Conservation (phyloP, 2,888 invertebrate genomes). For the Amorpha juglandis region DNA sequence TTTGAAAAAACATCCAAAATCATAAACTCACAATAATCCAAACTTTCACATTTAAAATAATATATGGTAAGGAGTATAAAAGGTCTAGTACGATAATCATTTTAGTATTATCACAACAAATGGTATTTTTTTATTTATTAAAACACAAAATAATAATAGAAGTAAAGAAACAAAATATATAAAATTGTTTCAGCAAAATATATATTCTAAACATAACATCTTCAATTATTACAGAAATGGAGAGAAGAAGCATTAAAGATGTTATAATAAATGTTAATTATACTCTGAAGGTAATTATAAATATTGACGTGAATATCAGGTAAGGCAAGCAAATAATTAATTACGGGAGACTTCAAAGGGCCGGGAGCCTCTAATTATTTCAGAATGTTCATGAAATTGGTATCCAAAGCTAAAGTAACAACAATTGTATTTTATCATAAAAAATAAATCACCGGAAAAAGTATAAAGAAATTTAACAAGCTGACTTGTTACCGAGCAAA, state of each 20-base stretch:
- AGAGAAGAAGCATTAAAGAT: slow-evolving; percentile 38
- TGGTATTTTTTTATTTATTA: too few species aligned
- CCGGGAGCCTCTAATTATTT: slow-evolving; percentile 49
- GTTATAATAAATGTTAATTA: slow-evolving; percentile 43
- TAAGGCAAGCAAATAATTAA: slow-evolving; percentile 52
- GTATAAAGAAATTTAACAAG: slow-evolving; percentile 27
- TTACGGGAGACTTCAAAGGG: slow-evolving; percentile 59
- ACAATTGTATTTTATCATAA: background rate
- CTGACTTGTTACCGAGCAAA: slow-evolving; percentile 30
- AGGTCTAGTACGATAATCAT: too few species aligned
- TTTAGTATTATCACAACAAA: too few species aligned
- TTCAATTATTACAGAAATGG: background rate
- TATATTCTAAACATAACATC: background rate
- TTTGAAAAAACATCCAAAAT: too few species aligned
- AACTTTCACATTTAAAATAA: too few species aligned
- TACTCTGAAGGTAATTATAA: slow-evolving; percentile 45
- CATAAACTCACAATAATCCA: too few species aligned
- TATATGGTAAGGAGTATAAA: too few species aligned
- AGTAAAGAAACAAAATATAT: background rate
- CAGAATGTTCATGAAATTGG: slow-evolving; percentile 46
- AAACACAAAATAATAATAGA: too few species aligned
- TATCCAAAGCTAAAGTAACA: slow-evolving; percentile 34
- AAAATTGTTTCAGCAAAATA: background rate
- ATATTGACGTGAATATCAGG: slow-evolving; percentile 48
- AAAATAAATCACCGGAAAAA: slow-evolving; percentile 28